These are phyloP conservation scores for Pseudococcus longispinus DNA, from an alignment of 2,888 invertebrate genomes.

Conservation along the genomic window DNA sequence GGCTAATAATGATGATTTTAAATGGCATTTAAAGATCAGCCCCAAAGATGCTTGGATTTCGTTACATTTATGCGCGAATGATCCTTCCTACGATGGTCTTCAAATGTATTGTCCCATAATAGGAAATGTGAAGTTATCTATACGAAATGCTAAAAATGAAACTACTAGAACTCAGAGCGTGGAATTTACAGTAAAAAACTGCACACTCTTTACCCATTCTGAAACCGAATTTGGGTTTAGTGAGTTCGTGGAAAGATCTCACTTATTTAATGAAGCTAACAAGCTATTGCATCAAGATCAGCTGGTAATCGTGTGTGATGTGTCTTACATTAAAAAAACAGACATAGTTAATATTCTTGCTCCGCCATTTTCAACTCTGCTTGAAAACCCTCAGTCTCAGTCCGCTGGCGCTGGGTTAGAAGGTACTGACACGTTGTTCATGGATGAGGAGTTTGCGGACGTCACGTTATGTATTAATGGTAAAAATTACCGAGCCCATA, in stretches of 20 bases:
- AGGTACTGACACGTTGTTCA: neutral
- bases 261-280: neutral
- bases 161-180: neutral
- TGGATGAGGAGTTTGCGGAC: neutral
- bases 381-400: neutral
- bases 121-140: neutral
- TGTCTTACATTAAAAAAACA: neutral
- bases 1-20: neutral
- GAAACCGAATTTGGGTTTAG: no score
- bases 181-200: neutral
- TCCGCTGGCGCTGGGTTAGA: neutral
- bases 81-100: no score
- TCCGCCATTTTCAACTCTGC: neutral
- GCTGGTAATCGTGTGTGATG: neutral
- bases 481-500: neutral
- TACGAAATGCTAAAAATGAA: neutral
- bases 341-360: neutral
- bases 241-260: neutral
- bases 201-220: neutral
- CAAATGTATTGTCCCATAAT: neutral
- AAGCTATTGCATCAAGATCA: neutral
- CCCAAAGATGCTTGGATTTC: neutral
- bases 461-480: neutral
- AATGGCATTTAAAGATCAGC: neutral
- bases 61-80: neutral